Evolutionary conservation across 2,888 invertebrate genomes (phyloP), one percentile per base, ranked within the genome.

Genomic region (Lepidochitona cinerea): DNA sequence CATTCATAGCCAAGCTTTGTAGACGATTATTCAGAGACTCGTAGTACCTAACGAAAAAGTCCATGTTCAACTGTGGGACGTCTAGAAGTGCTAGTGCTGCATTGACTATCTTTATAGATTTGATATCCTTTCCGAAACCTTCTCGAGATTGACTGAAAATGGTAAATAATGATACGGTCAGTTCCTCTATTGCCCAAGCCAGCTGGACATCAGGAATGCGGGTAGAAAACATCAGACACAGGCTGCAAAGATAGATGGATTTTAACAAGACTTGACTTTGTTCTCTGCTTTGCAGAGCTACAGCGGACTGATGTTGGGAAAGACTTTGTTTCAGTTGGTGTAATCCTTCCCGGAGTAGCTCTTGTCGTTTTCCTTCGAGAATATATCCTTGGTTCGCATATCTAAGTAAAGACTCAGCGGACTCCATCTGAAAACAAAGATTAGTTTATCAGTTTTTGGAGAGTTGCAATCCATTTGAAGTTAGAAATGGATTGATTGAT

Each of bases 321-420:
- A 79, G 68, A 41, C 73, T 74, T 36, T 70, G 12, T 36, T 70
- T 74, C 52, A 79, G 49, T 32, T 74, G 68, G 2, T 37, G 32
- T 12, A 79, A 26, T 14, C 23, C 23, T 1, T 12, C 41, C 4
- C 26, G 18, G 9, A 26, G n/a, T 12, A 41, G 12, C 35, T 12
- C 7, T 49, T 49, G 41, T 33, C n/a, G 66, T 18, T 36, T n/a
- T 1, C n/a, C 35, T 32, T 35, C 33, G 23, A 32, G 26, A 29
- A 70, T 36, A 1, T 59, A 26, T 53, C 68, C 52, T 49, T 71
- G 74, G 9, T 70, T 68, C 9, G 73, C 73, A 59, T 68, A 75
- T 75, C 77, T 75, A 52, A 76, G 70, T 9, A 78, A 37, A 32
- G 72, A 72, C 26, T 80, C 78, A 37, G 70, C 75, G 18, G 73